These are phyloP conservation scores for Diacarnus erythraeanus DNA, from an alignment of 37 sponge, comb jelly and placozoan genomes.

Conservation along the genomic window DNA sequence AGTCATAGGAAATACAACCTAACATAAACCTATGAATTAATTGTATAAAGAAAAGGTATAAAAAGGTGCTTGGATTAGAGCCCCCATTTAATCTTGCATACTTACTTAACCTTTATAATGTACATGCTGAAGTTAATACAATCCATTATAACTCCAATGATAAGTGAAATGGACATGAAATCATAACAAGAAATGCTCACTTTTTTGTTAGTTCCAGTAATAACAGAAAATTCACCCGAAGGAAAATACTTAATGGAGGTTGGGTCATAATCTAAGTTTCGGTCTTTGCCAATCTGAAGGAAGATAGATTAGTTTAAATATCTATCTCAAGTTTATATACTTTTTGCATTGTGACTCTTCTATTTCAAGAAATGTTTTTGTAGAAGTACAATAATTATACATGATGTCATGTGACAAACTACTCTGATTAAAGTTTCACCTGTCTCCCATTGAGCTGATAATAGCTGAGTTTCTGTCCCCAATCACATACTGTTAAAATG, in stretches of 20 bases:
- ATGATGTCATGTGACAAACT: background rate
- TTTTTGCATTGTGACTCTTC: too few species aligned
- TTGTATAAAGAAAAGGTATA: too few species aligned
- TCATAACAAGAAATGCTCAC: conserved; percentile 19
- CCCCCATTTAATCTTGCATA: too few species aligned
- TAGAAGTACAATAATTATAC: background rate
- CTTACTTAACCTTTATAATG: too few species aligned
- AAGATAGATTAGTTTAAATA: background rate
- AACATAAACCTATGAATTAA: too few species aligned
- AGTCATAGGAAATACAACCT: too few species aligned
- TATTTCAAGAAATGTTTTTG: too few species aligned
- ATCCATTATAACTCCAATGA: too few species aligned
- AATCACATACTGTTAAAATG: conserved; percentile 90
- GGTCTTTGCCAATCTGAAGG: conserved; percentile 87
- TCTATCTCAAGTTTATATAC: too few species aligned
- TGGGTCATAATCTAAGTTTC: conserved; percentile 83
- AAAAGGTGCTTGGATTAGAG: too few species aligned
- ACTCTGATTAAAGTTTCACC: too few species aligned
- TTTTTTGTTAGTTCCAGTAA: conserved; percentile 92
- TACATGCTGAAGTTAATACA: too few species aligned
- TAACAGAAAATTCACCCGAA: conserved; percentile 82
- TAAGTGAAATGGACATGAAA: background rate
- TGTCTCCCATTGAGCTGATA: conserved; percentile 93
- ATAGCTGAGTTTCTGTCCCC: conserved; percentile 89
- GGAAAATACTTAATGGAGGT: conserved; percentile 76